Evolutionary conservation across 1,140 invertebrate genomes (phyloP).

Genomic region (Euglossa dilemma): DNA sequence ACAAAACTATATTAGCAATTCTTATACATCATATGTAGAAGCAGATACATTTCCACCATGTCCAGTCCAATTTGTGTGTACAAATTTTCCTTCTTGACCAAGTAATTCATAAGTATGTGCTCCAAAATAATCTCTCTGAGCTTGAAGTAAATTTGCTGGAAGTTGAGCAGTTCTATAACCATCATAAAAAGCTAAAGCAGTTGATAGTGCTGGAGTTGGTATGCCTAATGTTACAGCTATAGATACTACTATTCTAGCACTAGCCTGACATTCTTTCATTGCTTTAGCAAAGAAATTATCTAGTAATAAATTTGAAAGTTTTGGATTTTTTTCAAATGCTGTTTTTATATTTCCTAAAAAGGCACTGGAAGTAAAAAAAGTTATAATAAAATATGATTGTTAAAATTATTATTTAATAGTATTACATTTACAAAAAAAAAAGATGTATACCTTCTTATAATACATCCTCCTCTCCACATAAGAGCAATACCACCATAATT

Average conservation of each 20-base stretch:
- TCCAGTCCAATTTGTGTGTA: constrained; percentile 99
- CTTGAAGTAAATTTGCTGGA: constrained; percentile 96
- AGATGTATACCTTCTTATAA: constrained; percentile 91
- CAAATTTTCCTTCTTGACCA: constrained; percentile 92
- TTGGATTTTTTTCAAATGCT: constrained; percentile 96
- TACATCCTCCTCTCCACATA: constrained; percentile 99
- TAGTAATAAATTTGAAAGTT: constrained; percentile 94
- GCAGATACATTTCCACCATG: constrained; percentile 98
- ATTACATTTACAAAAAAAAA: constrained; percentile 2
- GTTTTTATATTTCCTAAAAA: constrained; percentile 99
- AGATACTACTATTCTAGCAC: constrained; percentile 87
- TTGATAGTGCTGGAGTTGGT: constrained; percentile 95
- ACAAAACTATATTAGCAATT: not conserved
- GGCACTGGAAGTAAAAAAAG: constrained; percentile 84
- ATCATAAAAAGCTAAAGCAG: constrained; percentile 98
- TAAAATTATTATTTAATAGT: constrained; percentile 21
- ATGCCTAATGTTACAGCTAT: constrained; percentile 90
- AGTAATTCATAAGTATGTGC: constrained; percentile 99
- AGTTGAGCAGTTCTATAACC: constrained; percentile 92
- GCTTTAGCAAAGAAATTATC: constrained; percentile 97
- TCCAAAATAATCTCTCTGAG: constrained; percentile 99
- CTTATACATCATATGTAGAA: constrained; percentile 95
- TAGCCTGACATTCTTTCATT: constrained; percentile 90
- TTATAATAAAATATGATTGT: not conserved
- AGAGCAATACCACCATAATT: constrained; percentile 99